Evolutionary conservation across 2,113 vertebrate genomes (phyloP), one percentile per base, ranked within the genome.

Genomic region (Gobio gobio): DNA sequence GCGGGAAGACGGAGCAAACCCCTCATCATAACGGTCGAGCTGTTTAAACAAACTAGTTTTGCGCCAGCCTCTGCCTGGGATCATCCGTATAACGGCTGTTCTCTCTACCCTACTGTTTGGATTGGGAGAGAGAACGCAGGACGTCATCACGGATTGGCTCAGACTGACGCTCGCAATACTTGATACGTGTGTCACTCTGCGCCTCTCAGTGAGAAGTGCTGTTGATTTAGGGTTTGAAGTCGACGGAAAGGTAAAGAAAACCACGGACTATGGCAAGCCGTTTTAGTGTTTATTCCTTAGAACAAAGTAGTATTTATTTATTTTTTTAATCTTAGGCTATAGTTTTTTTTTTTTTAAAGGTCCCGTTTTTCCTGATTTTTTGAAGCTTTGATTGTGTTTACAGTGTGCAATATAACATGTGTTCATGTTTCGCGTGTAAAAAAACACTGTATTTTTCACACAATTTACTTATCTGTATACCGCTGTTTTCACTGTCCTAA

Each of bases 121-220:
- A 89, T 43, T 66, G 84, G 83, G 79, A 77, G 78, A 86, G 47
- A 81, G 85, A 43, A 54, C n/a, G 63, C 74, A 86, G 83, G 86
- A 87, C 83, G 78, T 86, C 78, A 83, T 86, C 87, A 22, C 68
- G 79, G 90, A 91, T 90, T 91, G 89, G 86, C 66, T 87, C 56
- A 79, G 26, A 83, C 78, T 90, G 83, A 89, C 84, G 81, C 76
- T 83, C 82, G 68, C 86, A 75, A 78, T 83, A 36, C 79, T 74
- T 45, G 85, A 70, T 83, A 43, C 79, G 83, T 73, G 81, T 82
- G 85, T 79, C 85, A 75, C 83, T 80, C 86, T 64, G 51, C 74
- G 82, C 77, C 59, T 82, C 86, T 81, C 58, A 49, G 58, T 83
- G 26, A 86, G 84, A 87, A 80, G 86, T 79, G 78, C 68, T 88